A percentile compares a stretch with the other conserved stretches of the same genome.
phyloP scores from a whole-genome alignment of 37 sponge, comb jelly and placozoan species.

The Crambe crambe region DNA sequence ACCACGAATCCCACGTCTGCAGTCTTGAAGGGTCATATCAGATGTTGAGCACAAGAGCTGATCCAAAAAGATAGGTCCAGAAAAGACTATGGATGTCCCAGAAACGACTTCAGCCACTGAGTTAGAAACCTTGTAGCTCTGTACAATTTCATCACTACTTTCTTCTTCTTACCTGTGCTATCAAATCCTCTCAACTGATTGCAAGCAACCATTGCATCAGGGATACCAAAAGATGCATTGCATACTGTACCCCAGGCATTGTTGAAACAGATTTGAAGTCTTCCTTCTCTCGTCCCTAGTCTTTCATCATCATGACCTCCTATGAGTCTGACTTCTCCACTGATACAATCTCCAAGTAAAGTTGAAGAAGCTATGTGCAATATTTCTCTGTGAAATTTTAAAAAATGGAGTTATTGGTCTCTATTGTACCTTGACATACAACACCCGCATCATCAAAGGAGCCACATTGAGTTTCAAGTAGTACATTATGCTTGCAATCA shows the following conservation, averaged over 20 bases:
- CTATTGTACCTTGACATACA: constrained; percentile 22
- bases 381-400: neutral
- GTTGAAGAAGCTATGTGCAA: neutral
- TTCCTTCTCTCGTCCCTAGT: neutral
- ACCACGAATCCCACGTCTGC: neutral
- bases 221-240: neutral
- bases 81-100: neutral
- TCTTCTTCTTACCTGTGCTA: neutral
- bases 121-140: too few relatives aligned
- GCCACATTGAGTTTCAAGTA: constrained; percentile 14
- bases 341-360: neutral
- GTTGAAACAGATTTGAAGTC: constrained; percentile 29
- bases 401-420: neutral
- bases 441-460: constrained; percentile 47
- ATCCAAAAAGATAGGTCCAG: constrained; percentile 28
- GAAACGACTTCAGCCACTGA: neutral
- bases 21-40: constrained; percentile 4
- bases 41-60: constrained; percentile 4
- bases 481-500: neutral
- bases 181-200: constrained; percentile 7
- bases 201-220: constrained; percentile 32
- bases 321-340: neutral
- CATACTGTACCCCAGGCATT: constrained; percentile 45
- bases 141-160: too few relatives aligned
- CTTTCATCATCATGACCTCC: neutral